phyloP scores from a whole-genome alignment of 2,113 vertebrate species.

The Tauraco erythrolophus region DNA sequence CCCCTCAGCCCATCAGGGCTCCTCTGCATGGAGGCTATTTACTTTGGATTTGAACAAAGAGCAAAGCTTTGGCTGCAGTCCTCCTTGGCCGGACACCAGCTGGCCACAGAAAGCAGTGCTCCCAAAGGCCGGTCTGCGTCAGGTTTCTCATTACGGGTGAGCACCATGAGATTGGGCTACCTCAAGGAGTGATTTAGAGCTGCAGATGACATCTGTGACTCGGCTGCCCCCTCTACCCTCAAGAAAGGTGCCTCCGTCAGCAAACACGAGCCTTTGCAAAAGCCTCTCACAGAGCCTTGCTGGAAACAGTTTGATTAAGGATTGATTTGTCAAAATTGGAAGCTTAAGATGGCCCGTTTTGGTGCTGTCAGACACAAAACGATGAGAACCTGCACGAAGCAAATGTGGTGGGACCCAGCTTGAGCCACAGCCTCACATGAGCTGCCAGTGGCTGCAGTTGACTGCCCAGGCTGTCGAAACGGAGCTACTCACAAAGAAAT shows the following conservation, averaged over 20 bases:
- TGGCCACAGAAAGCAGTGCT: neutral
- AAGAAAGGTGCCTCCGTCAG: neutral
- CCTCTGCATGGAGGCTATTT: neutral
- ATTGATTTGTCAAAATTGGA: neutral
- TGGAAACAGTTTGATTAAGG: neutral
- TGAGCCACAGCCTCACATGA: neutral
- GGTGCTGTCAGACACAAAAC: neutral
- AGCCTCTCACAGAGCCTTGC: fast-evolving
- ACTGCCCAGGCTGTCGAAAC: neutral
- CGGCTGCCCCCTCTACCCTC: neutral
- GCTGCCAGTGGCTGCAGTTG: neutral
- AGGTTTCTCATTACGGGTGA: neutral
- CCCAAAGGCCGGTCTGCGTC: neutral
- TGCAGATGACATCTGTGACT: neutral
- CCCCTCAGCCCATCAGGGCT: neutral
- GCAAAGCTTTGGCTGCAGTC: conserved; percentile 28
- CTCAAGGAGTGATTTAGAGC: neutral
- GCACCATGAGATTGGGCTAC: neutral
- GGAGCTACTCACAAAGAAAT: neutral
- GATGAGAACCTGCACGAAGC: neutral
- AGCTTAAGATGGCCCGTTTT: fast-evolving
- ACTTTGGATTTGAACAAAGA: conserved; percentile 11
- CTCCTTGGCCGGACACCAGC: neutral
- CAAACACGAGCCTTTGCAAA: neutral
- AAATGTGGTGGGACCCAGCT: neutral